phyloP scores from a whole-genome alignment of 2,888 invertebrate species.

The Cylloceria caligata region DNA sequence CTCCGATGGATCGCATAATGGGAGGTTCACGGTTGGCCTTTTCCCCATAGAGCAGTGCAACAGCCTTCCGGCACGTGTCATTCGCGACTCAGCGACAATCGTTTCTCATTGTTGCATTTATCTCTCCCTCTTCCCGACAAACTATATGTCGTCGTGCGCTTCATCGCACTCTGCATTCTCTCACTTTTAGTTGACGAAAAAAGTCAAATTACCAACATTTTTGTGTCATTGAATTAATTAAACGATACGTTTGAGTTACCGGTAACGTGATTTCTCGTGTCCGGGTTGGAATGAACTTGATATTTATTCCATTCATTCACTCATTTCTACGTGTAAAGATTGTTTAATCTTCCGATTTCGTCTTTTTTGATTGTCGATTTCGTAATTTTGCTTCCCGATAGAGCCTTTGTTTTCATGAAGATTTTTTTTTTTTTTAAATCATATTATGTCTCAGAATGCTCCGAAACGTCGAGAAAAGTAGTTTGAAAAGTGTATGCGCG shows the following conservation, averaged over 20 bases:
- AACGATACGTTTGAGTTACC: background rate
- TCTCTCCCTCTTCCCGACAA: conserved; percentile 34
- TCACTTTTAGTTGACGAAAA: background rate
- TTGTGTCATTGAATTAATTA: conserved; percentile 8
- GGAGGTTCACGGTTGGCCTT: conserved; percentile 60
- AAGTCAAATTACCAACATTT: background rate
- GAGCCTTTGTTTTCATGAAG: no score
- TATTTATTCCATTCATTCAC: conserved; percentile 26
- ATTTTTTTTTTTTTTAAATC: no score
- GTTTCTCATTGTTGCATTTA: conserved; percentile 63
- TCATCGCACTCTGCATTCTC: conserved; percentile 2
- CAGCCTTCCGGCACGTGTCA: conserved; percentile 69
- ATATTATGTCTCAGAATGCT: no score
- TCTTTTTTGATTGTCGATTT: no score
- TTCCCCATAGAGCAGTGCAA: conserved; percentile 50
- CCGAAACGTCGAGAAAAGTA: no score
- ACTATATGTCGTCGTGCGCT: conserved; percentile 2
- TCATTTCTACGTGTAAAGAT: no score
- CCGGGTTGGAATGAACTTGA: background rate
- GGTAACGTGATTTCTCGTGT: no score
- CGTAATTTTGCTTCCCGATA: no score
- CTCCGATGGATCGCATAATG: conserved; percentile 68
- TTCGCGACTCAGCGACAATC: conserved; percentile 64
- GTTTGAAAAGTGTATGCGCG: no score
- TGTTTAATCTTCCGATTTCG: no score